Conservation (phyloP, 37 sponge, comb jelly and placozoan genomes). For the Diacarnus erythraeanus region DNA sequence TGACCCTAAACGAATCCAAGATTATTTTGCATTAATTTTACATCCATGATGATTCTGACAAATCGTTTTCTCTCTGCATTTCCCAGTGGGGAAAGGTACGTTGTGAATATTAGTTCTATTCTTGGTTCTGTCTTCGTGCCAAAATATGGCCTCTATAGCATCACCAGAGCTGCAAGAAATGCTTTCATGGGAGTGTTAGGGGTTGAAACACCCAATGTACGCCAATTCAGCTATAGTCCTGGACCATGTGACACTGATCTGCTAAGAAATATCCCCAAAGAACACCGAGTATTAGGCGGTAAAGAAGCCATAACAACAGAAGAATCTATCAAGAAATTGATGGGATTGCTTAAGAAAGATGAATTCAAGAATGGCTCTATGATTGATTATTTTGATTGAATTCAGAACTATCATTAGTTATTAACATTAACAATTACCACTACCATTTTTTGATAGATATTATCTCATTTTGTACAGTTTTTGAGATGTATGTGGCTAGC, state of each 20-base stretch:
- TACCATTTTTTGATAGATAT: too few relatives aligned
- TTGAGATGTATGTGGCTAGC: too few relatives aligned
- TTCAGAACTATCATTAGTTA: too few relatives aligned
- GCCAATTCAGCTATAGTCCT: conserved; percentile 76
- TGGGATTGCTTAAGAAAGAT: conserved; percentile 43
- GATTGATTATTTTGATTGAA: conserved; percentile 68
- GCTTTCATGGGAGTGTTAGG: conserved; percentile 64
- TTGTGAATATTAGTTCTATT: conserved; percentile 65
- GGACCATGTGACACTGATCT: conserved; percentile 80
- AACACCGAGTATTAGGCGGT: not conserved
- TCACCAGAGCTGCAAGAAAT: conserved; percentile 70
- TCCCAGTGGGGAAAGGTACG: not conserved
- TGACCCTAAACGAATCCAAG: conserved; percentile 44
- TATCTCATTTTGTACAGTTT: too few relatives aligned
- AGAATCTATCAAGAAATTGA: conserved; percentile 43
- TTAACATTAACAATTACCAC: too few relatives aligned
- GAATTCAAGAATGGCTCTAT: conserved; percentile 43
- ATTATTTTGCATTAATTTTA: conserved; percentile 67
- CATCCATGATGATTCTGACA: conserved; percentile 70
- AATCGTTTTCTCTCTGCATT: conserved; percentile 57
- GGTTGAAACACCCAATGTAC: conserved; percentile 67
- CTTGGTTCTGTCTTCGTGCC: conserved; percentile 29
- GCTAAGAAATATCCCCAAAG: conserved; percentile 8
- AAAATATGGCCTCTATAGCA: conserved; percentile 56
- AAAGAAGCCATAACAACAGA: too few relatives aligned